Evolutionary conservation across 2,888 invertebrate species (phyloP).

Genomic region (Acanthosepion esculentum): DNA sequence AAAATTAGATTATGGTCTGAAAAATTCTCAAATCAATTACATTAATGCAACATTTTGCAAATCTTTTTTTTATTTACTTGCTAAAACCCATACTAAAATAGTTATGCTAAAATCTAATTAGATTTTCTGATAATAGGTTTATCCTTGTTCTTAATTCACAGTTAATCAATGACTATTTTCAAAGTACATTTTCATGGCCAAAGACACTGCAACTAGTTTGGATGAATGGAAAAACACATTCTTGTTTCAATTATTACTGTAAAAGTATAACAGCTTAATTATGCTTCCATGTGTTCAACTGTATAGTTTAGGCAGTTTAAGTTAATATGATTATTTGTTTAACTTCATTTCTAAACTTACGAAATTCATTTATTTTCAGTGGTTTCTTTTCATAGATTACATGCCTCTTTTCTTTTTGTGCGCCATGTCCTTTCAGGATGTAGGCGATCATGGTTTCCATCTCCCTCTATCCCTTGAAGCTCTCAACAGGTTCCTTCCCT

Average conservation of each 20-base stretch:
- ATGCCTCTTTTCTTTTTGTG: too few species aligned
- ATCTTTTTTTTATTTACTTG: background rate
- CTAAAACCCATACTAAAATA: background rate
- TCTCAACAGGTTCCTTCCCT: too few species aligned
- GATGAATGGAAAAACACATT: background rate
- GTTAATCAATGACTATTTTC: conserved; percentile 2
- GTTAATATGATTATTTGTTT: background rate
- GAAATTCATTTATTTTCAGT: too few species aligned
- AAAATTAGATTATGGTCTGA: background rate
- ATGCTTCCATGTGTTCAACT: background rate
- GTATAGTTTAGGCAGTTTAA: background rate
- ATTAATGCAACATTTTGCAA: background rate
- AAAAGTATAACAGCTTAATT: background rate
- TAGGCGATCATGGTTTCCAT: too few species aligned
- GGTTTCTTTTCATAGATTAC: too few species aligned
- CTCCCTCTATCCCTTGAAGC: too few species aligned
- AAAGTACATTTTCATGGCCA: background rate
- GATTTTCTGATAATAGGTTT: background rate
- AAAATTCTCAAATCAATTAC: background rate
- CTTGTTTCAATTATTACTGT: background rate
- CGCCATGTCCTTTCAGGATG: too few species aligned
- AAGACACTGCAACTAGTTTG: background rate
- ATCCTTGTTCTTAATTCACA: background rate
- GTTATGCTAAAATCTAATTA: background rate
- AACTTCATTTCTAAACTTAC: background rate